Conservation (phyloP, 2,888 invertebrate species). For the Oxytorus armatus region DNA sequence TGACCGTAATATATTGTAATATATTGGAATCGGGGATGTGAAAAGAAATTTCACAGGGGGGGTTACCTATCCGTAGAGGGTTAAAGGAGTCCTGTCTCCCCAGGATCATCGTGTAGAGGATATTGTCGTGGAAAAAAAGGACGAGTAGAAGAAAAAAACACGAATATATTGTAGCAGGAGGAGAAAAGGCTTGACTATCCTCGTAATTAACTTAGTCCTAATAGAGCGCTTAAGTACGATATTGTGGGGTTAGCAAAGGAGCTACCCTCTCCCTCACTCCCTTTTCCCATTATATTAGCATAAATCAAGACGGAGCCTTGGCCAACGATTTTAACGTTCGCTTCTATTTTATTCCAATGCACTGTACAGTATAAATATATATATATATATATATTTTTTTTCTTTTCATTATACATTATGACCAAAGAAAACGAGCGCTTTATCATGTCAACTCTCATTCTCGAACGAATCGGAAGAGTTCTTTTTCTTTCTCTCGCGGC, state of each 20-base stretch:
- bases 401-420: slow-evolving; percentile 7
- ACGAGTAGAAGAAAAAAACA: slow-evolving; percentile 56
- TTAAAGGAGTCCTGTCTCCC: slow-evolving; percentile 44
- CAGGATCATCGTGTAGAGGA: slow-evolving; percentile 64
- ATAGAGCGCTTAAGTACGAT: slow-evolving; percentile 79
- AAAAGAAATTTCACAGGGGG: slow-evolving; percentile 48
- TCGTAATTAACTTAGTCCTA: slow-evolving; percentile 80
- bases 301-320: slow-evolving; percentile 73
- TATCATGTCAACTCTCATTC: slow-evolving; percentile 39
- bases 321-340: slow-evolving; percentile 50
- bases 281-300: slow-evolving; percentile 76
- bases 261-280: slow-evolving; percentile 16
- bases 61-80: slow-evolving; percentile 35
- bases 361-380: slow-evolving; percentile 11
- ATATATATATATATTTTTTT: too few species aligned
- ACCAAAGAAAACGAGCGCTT: slow-evolving; percentile 37
- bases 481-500: background rate
- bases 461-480: slow-evolving; percentile 26
- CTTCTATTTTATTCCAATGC: slow-evolving; percentile 36
- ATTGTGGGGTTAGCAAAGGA: slow-evolving; percentile 71
- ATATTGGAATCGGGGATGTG: slow-evolving; percentile 49
- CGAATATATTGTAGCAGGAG: slow-evolving; percentile 71
- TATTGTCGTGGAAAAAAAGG: slow-evolving; percentile 53
- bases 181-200: slow-evolving; percentile 70
- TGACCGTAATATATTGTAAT: slow-evolving; percentile 63